phyloP scores from a whole-genome alignment of 2,888 invertebrate genomes.

The Chesias legatella region DNA sequence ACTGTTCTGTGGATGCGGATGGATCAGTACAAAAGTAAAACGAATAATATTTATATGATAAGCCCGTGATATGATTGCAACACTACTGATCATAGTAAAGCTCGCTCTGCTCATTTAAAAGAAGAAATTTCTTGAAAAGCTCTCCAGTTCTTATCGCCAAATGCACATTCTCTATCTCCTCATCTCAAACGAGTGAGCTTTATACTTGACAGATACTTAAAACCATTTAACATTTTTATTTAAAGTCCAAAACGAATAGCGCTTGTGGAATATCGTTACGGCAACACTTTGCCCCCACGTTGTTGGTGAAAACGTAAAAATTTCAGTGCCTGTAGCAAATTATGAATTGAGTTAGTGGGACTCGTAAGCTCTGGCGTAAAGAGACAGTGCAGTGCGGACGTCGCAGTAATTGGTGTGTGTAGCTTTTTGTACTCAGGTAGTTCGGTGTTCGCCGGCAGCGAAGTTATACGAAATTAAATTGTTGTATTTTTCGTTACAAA shows the following conservation, averaged over 20 bases:
- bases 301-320: conserved; percentile 54
- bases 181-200: conserved; percentile 13
- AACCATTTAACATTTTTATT: conserved; percentile 24
- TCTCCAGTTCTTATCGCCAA: conserved; percentile 6
- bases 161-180: conserved; percentile 10
- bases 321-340: conserved; percentile 48
- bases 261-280: conserved; percentile 22
- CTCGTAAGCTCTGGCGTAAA: conserved; percentile 54
- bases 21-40: background rate
- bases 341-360: conserved; percentile 71
- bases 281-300: conserved; percentile 21
- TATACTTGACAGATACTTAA: conserved; percentile 26
- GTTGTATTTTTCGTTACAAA: conserved; percentile 73
- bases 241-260: conserved; percentile 19
- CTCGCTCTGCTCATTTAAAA: conserved; percentile 10
- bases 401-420: conserved; percentile 71
- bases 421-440: conserved; percentile 63
- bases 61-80: background rate
- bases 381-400: conserved; percentile 47
- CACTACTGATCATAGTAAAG: conserved; percentile 5
- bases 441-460: conserved; percentile 64
- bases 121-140: conserved; percentile 2
- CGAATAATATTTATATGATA: background rate
- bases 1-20: conserved; percentile 13
- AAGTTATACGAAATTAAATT: conserved; percentile 77